Conservation (phyloP, 1,140 invertebrate species). For the Hormaphis cornu region DNA sequence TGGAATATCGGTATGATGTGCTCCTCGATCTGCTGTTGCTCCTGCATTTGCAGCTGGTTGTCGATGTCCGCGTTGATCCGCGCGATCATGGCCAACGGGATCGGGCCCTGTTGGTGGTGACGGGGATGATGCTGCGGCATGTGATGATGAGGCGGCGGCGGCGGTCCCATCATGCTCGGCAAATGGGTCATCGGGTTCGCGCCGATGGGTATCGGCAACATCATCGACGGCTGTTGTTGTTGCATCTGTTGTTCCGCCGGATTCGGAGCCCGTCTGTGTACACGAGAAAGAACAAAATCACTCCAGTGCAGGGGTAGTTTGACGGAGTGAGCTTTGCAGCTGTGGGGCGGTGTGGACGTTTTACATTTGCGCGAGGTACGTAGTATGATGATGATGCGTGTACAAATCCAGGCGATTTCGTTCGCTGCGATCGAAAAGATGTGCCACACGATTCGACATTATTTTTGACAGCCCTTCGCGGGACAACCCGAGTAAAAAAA, state of each 20-base stretch:
- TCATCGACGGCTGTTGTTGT: conserved; percentile 33
- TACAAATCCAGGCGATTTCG: too few relatives aligned
- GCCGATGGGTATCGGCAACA: conserved; percentile 35
- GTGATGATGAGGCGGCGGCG: conserved; percentile 13
- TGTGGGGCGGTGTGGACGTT: too few relatives aligned
- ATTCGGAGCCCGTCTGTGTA: conserved; percentile 7
- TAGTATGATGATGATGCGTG: too few relatives aligned
- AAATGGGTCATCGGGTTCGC: conserved; percentile 8
- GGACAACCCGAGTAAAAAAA: too few relatives aligned
- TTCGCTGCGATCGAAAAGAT: too few relatives aligned
- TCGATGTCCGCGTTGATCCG: conserved; percentile 21
- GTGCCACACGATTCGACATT: too few relatives aligned
- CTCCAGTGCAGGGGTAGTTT: too few relatives aligned
- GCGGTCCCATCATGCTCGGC: background rate
- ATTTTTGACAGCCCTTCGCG: too few relatives aligned
- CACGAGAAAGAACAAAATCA: background rate
- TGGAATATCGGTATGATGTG: conserved; percentile 36
- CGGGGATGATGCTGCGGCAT: conserved; percentile 9
- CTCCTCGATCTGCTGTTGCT: conserved; percentile 33
- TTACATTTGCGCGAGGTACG: too few relatives aligned
- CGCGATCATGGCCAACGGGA: conserved; percentile 36
- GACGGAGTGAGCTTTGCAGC: too few relatives aligned
- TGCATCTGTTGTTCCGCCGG: conserved; percentile 24
- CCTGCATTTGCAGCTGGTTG: conserved; percentile 17
- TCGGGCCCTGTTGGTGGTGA: conserved; percentile 30